Conservation (phyloP, 2,797 vertebrate species). For the Heliangelus exortis region DNA sequence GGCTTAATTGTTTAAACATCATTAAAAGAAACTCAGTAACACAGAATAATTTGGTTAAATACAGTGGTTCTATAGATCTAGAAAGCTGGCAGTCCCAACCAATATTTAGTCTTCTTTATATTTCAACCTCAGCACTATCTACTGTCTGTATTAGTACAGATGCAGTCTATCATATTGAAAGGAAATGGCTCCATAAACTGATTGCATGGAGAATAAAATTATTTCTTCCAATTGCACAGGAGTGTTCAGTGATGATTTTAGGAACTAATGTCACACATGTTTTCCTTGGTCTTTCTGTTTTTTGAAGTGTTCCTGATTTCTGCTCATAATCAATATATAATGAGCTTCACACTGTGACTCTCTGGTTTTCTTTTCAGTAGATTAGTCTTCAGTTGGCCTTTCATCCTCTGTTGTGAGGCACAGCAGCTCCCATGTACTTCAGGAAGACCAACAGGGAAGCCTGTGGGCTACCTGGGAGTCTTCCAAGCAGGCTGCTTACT, state of each 20-base stretch:
- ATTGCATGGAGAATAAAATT: not conserved
- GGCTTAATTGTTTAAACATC: not conserved
- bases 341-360: not conserved
- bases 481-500: not conserved
- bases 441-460: not conserved
- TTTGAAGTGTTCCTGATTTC: not conserved
- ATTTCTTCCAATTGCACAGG: not conserved
- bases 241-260: not conserved
- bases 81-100: not conserved
- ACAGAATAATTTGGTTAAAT: not conserved
- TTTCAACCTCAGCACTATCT: not conserved
- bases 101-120: not conserved
- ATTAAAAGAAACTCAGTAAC: not conserved
- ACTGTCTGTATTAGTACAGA: not conserved
- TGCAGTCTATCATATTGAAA: not conserved
- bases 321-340: not conserved
- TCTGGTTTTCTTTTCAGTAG: not conserved
- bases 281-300: not conserved
- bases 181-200: not conserved
- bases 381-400: not conserved
- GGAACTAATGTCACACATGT: not conserved
- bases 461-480: not conserved
- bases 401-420: not conserved
- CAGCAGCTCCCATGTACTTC: not conserved
- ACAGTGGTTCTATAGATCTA: not conserved